Percentiles rank a stretch among this genome's conserved stretches.
Evolutionary conservation across 2,888 invertebrate genomes (phyloP).

Genomic region (Blastobasis lacticolella): DNA sequence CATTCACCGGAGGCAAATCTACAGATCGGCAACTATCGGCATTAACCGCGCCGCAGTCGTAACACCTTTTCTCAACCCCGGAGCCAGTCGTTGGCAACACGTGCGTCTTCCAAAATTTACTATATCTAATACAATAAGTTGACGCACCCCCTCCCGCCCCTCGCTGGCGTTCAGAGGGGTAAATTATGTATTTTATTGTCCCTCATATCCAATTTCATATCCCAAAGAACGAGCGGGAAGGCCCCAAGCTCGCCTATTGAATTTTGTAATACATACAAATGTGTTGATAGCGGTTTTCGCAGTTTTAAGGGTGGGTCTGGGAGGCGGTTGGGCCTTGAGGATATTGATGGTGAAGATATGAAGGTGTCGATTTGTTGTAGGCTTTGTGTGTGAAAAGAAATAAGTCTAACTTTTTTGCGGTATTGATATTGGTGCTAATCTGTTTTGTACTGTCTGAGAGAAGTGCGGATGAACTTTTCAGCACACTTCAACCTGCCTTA

Average conservation of each 20-base stretch:
- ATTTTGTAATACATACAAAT: constrained; percentile 58
- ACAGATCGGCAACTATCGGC: not conserved
- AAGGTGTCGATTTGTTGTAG: no score
- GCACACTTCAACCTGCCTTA: no score
- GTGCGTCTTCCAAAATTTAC: constrained; percentile 57
- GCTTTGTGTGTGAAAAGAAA: no score
- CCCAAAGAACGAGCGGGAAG: constrained; percentile 45
- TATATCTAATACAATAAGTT: constrained; percentile 61
- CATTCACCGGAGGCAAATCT: no score
- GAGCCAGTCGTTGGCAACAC: constrained; percentile 39
- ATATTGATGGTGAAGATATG: no score
- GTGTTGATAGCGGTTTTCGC: constrained; percentile 24
- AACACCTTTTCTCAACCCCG: no score
- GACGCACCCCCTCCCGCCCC: constrained; percentile 26
- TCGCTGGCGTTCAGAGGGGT: constrained; percentile 30
- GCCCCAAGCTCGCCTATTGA: constrained; percentile 44
- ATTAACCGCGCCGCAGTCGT: constrained; percentile 2
- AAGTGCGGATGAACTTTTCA: no score
- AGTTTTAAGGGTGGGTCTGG: not conserved
- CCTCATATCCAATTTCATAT: constrained; percentile 57
- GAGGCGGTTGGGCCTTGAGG: not conserved
- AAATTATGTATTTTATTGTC: constrained; percentile 66
- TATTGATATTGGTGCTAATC: no score
- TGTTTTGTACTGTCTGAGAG: no score
- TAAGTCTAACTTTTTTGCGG: no score